phyloP scores from a whole-genome alignment of 2,113 vertebrate species.

The Steatornis caripensis region DNA sequence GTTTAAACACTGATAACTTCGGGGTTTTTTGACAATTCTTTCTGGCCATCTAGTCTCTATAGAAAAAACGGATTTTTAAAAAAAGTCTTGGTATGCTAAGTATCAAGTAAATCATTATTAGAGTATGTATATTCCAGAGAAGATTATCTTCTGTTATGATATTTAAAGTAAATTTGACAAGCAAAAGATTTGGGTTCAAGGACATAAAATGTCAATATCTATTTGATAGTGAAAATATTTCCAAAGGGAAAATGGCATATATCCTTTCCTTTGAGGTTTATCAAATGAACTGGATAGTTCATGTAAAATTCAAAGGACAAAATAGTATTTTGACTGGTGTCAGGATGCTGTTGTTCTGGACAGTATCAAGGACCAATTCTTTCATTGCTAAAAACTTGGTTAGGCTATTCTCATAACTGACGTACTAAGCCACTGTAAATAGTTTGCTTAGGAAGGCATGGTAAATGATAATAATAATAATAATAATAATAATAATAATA shows the following conservation, averaged over 20 bases:
- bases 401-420: not conserved
- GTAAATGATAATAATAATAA: not conserved
- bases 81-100: accelerated
- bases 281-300: not conserved
- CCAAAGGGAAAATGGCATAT: not conserved
- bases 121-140: not conserved
- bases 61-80: accelerated
- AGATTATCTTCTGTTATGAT: not conserved
- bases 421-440: not conserved
- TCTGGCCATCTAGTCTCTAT: not conserved
- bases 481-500: too few relatives aligned
- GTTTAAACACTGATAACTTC: accelerated
- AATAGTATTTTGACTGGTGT: not conserved
- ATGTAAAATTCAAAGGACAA: not conserved
- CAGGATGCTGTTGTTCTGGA: not conserved
- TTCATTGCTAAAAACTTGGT: not conserved
- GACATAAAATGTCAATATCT: not conserved
- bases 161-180: not conserved
- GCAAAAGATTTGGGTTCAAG: not conserved
- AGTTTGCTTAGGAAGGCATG: not conserved
- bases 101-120: not conserved
- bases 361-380: not conserved
- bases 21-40: not conserved
- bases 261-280: not conserved
- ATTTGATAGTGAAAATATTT: not conserved